Conservation (phyloP, 2,113 vertebrate species). For the Alectura lathami region DNA sequence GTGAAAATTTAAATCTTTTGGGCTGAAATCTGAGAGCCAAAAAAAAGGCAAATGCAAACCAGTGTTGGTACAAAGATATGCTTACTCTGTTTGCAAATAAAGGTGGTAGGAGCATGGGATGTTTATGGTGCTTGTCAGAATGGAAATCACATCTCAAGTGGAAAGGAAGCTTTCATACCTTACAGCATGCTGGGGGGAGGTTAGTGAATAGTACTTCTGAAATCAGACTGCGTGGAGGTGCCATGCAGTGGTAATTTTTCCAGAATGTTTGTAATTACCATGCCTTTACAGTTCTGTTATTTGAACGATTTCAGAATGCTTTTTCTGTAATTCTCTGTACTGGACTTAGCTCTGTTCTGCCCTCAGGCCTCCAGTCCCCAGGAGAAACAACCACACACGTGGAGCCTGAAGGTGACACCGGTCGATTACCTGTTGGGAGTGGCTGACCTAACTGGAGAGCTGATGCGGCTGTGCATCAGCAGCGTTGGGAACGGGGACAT, state of each 20-base stretch:
- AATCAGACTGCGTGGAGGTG: not conserved
- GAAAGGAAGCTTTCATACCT: not conserved
- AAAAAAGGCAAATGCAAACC: not conserved
- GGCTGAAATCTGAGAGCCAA: not conserved
- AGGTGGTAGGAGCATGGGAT: not conserved
- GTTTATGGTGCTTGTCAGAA: not conserved
- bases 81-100: not conserved
- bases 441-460: constrained; percentile 93
- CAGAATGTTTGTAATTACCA: not conserved
- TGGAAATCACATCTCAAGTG: not conserved
- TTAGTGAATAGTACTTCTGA: not conserved
- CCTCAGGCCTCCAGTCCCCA: constrained; percentile 51
- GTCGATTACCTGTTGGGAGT: constrained; percentile 95
- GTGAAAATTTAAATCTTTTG: not conserved
- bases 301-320: not conserved
- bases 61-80: not conserved
- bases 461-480: constrained; percentile 97
- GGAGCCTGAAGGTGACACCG: constrained; percentile 89
- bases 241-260: not conserved
- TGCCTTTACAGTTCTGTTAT: not conserved
- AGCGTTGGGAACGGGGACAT: constrained; percentile 97
- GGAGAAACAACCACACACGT: constrained; percentile 62
- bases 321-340: not conserved
- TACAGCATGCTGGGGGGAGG: not conserved
- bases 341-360: constrained; percentile 25